Evolutionary conservation across 2,888 invertebrate species (phyloP), one percentile per base, ranked within the genome.

Genomic region (Dryococelus australis): DNA sequence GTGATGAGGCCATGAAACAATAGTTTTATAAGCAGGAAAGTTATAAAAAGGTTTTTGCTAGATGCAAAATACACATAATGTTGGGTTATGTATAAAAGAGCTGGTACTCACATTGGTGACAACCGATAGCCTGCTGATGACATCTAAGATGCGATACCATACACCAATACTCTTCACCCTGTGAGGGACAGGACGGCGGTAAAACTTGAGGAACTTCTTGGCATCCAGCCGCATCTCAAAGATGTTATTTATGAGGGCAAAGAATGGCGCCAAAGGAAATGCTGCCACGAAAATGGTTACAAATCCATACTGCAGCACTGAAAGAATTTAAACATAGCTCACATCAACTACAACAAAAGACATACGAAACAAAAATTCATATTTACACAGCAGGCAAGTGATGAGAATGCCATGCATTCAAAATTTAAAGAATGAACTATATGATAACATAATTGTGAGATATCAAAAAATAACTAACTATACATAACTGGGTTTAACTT

Each of bases 261-360:
- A 96, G 0, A 97, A 92, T 0, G 97, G 97, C 0, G 97, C 97
- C 89, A 98, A 91, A 0, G 97, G 97, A 92, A 98, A 97, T 1
- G 97, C 97, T 53, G 96, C 95, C 43, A 97, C 97, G 91, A 98
- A 98, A 83, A 98, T 94, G 0, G 97, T 97, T 43, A 97, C 95
- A 91, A 97, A 97, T 4, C 97, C 97, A 92, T 96, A 98, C 92
- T 97, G 97, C 35, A 97, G 93, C 87, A 97, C 97, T 97, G 91
- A 43, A 93, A 92, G 89, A 87, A 89, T 81, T n/a, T 8, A n/a
- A 35, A 83, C 28, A 83, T 20, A 65, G 24, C 65, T 16, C 24
- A 2, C 65, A 65, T 20, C 12, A 51, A 20, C 20, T 35, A 35
- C 35, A 35, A 35, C 35, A 35, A 35, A 35, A 35, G 35, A 35